Evolutionary conservation across 1,140 invertebrate species (phyloP).

Genomic region (Brachionus sp.): DNA sequence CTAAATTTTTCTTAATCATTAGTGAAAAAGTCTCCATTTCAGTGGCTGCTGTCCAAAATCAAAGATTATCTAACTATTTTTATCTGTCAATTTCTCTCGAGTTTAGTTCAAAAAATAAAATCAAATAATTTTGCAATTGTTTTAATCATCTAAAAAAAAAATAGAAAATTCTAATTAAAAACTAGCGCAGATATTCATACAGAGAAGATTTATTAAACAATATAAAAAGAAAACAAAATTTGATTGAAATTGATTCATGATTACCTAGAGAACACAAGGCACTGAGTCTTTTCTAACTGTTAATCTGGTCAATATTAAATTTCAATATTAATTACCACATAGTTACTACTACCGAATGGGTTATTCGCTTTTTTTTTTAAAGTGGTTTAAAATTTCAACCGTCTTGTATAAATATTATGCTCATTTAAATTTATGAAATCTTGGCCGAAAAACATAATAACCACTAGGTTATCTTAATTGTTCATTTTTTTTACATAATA

Average conservation of each 20-base stretch:
- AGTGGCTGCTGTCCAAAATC: background rate
- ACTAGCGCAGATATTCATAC: background rate
- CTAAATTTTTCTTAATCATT: background rate
- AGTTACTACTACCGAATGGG: background rate
- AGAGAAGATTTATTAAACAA: background rate
- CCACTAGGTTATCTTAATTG: background rate
- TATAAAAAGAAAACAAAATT: background rate
- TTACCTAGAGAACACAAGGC: background rate
- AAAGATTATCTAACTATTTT: background rate
- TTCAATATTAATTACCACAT: background rate
- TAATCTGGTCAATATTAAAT: background rate
- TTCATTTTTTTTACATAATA: background rate
- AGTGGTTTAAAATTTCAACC: background rate
- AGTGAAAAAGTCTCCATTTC: background rate
- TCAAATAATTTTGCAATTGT: background rate
- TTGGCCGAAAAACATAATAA: slow-evolving; percentile 8
- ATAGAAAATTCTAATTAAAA: background rate
- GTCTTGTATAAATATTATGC: background rate
- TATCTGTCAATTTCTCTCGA: background rate
- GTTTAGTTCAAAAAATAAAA: background rate
- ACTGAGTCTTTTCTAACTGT: background rate
- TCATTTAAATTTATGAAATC: background rate
- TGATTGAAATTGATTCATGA: background rate
- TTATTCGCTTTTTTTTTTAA: background rate
- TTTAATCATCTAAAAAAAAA: background rate